Base-by-base conservation (phyloP, 2,113 vertebrate genomes). In the Cyanistes caeruleus region DNA sequence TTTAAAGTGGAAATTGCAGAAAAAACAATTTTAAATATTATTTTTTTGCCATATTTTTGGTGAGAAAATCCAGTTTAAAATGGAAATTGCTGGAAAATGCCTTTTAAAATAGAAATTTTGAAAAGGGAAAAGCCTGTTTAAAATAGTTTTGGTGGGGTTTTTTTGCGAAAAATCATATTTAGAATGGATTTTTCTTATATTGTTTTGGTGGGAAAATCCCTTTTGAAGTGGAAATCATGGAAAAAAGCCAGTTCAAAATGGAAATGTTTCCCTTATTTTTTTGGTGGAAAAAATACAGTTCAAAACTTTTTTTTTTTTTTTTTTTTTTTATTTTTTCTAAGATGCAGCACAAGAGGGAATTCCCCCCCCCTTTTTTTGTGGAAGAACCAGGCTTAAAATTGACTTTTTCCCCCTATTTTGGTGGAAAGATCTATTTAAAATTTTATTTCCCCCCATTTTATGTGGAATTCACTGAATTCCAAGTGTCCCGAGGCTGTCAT, bases 311-410 rank as follows among this genome's bases (percentile, higher is more conserved):
- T 39, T 39, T 39, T 39, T 39, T 39, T 39, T 10, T 10, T 39
- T 10, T 39, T 10, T 10, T 39, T 10, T 39, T 10, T 43, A 16
- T 30, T 30, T 35, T 58, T 21, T 35, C 21, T 28, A 41, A 27
- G 10, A 27, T 43, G 8, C 23, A 17, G 23, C 17, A 52, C 10
- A 22, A 16, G 43, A n/a, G 2, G 10, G 2, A 43, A 28, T 10
- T 10, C 5, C 3, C 1, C 13, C 4, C 2, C 5, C 22, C 5
- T 19, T 80, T 24, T 51, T n/a, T 12, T 2, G 5, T 41, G 16
- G 10, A 7, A 52, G n/a, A 70, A 31, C 7, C 14, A 43, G 3
- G 13, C 35, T 78, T 35, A 43, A 78, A 43, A 23, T 28, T 13
- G 49, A 39, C 13, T 4, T 19, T 49, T 25, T 4, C 4, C 51